Conservation (phyloP, 2,888 invertebrate genomes). For the Habroteleia sp. region DNA sequence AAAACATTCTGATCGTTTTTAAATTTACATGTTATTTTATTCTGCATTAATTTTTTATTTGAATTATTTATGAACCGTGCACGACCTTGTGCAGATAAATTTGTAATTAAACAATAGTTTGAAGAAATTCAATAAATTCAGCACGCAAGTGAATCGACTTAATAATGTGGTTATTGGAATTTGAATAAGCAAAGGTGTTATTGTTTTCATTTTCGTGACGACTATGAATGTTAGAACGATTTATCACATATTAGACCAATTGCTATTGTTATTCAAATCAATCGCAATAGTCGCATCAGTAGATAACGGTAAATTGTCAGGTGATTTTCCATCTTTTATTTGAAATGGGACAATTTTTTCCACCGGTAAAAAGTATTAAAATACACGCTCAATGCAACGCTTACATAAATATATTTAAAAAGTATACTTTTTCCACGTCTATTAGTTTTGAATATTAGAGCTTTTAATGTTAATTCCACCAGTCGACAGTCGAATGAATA, state of each 20-base stretch:
- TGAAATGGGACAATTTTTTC: constrained; percentile 1
- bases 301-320: constrained; percentile 33
- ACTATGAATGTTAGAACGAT: constrained; percentile 18
- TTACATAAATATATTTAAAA: constrained; percentile 19
- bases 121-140: no score
- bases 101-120: no score
- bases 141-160: no score
- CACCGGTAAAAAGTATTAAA: not conserved
- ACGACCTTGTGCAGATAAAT: no score
- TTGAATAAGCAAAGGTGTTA: constrained; percentile 6
- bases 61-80: no score
- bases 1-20: no score
- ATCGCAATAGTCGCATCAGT: constrained; percentile 2
- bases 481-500: constrained; percentile 18
- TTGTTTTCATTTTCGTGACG: constrained; percentile 16
- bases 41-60: no score
- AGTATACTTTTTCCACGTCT: constrained; percentile 22
- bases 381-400: not conserved
- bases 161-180: constrained; percentile 13
- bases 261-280: constrained; percentile 53
- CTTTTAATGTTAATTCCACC: constrained; percentile 26
- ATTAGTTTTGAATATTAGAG: constrained; percentile 15
- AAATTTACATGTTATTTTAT: no score
- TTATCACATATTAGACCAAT: constrained; percentile 42
- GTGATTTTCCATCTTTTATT: constrained; percentile 36